Conservation (phyloP, 2,888 invertebrate genomes). For the Thera obeliscata region DNA sequence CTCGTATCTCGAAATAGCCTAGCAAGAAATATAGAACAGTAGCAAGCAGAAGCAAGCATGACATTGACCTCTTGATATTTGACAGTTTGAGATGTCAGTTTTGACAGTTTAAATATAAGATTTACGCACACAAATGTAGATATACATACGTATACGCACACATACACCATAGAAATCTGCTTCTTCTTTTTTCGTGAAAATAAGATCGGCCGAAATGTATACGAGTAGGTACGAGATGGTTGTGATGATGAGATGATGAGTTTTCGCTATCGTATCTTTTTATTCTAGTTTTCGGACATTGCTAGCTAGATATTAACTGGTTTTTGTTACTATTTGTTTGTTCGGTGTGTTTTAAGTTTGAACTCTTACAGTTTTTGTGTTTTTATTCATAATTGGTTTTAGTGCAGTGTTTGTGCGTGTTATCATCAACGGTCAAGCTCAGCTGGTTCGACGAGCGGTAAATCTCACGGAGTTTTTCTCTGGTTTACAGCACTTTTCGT, state of each 20-base stretch:
- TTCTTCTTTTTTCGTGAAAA: no score
- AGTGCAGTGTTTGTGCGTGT: conserved; percentile 55
- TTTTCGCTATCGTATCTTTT: not conserved
- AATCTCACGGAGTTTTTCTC: conserved; percentile 75
- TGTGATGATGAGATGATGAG: not conserved
- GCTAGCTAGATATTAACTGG: not conserved
- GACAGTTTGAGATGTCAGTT: no score
- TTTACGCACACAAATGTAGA: no score
- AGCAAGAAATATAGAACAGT: no score
- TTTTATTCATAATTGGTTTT: conserved; percentile 26
- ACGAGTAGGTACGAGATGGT: not conserved
- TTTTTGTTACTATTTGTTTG: conserved; percentile 5
- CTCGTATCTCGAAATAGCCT: no score
- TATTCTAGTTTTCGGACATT: not conserved
- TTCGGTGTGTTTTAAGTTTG: not conserved
- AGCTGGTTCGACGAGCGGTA: conserved; percentile 82
- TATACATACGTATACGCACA: no score
- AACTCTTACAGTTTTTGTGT: conserved; percentile 2
- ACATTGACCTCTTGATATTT: no score
- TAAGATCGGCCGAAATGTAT: no score
- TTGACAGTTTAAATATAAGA: no score
- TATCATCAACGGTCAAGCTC: conserved; percentile 80
- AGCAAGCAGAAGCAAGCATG: no score
- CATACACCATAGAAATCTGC: no score
- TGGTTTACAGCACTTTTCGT: conserved; percentile 73